phyloP scores from a whole-genome alignment of 2,113 vertebrate genomes.

The Eulemur rufifrons region DNA sequence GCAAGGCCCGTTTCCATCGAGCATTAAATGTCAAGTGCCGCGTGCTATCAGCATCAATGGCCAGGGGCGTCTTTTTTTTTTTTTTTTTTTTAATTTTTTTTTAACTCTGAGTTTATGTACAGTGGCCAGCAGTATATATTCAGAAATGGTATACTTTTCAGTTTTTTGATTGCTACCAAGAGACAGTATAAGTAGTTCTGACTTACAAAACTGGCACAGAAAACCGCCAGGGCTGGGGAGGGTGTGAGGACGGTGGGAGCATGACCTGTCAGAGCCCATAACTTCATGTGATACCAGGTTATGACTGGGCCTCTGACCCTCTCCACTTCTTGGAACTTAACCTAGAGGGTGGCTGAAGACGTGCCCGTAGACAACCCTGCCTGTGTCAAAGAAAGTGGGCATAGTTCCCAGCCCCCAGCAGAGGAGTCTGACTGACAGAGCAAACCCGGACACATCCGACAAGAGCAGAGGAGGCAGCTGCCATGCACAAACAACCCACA shows the following conservation, averaged over 20 bases:
- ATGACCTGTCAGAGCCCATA: not conserved
- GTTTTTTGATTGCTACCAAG: not conserved
- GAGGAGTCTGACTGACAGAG: not conserved
- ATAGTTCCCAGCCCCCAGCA: not conserved
- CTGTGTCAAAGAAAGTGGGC: not conserved
- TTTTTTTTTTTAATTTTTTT: not conserved
- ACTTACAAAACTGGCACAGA: not conserved
- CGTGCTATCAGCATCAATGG: not conserved
- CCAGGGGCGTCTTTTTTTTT: not conserved
- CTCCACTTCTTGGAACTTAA: not conserved
- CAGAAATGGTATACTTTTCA: not conserved
- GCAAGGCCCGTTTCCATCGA: not conserved
- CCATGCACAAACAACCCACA: too few species aligned
- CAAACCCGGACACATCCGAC: not conserved
- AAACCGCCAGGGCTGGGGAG: not conserved
- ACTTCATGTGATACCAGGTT: not conserved
- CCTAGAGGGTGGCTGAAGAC: not conserved
- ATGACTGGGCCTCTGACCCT: not conserved
- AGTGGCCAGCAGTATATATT: not conserved
- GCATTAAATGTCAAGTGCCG: constrained; percentile 51
- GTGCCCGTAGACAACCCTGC: not conserved
- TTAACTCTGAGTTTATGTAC: not conserved
- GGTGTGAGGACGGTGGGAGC: accelerated
- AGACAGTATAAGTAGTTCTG: not conserved
- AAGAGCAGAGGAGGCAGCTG: not conserved